phyloP scores from a whole-genome alignment of 1,140 invertebrate species.

The Hesperophylax magnus region DNA sequence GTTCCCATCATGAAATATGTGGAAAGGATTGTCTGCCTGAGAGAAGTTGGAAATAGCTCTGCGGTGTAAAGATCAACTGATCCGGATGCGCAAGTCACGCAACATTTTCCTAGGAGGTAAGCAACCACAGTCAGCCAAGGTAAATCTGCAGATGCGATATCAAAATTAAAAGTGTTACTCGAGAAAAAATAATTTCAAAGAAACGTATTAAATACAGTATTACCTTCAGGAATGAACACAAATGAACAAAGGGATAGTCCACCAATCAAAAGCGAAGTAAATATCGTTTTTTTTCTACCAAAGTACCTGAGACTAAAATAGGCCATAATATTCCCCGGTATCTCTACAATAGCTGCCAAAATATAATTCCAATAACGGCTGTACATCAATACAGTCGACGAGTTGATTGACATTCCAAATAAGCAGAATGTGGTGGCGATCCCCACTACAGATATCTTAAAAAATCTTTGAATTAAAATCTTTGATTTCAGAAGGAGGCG shows the following conservation, averaged over 20 bases:
- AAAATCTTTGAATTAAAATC: conserved; percentile 71
- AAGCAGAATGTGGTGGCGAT: conserved; percentile 83
- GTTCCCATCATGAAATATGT: conserved; percentile 78
- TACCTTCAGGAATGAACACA: conserved; percentile 47
- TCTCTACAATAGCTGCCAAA: conserved; percentile 78
- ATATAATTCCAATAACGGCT: conserved; percentile 82
- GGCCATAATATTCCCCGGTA: conserved; percentile 78
- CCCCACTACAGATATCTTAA: conserved; percentile 77
- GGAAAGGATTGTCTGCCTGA: conserved; percentile 74
- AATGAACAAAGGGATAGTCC: conserved; percentile 62
- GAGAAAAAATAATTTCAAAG: no score
- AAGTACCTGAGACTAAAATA: conserved; percentile 75
- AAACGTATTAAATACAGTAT: background rate
- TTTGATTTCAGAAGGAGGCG: conserved; percentile 68
- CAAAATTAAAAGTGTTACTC: no score
- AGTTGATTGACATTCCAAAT: conserved; percentile 86
- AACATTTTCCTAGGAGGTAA: conserved; percentile 78
- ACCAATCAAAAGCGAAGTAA: conserved; percentile 73
- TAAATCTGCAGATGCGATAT: background rate
- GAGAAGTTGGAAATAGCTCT: conserved; percentile 77
- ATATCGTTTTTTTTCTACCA: conserved; percentile 75
- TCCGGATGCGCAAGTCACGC: conserved; percentile 75
- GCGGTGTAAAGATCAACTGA: conserved; percentile 76
- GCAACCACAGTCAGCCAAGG: background rate
- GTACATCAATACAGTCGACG: conserved; percentile 78